phyloP scores from a whole-genome alignment of 2,888 invertebrate species.

The Sphaeridia pumilis region DNA sequence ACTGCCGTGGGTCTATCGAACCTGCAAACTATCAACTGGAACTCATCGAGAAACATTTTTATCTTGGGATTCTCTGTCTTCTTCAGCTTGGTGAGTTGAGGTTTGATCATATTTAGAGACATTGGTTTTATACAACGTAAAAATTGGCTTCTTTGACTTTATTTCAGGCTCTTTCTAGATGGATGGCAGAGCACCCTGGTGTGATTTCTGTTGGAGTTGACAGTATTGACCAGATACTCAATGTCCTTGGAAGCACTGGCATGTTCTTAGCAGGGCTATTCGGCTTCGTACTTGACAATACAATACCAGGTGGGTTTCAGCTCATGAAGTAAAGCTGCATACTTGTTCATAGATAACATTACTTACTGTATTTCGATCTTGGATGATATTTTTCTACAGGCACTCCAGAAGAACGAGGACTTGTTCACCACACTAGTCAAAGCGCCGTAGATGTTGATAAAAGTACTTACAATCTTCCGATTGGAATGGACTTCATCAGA shows the following conservation, averaged over 20 bases:
- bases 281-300: slow-evolving; percentile 39
- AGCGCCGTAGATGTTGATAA: slow-evolving; percentile 7
- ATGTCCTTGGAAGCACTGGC: slow-evolving; percentile 38
- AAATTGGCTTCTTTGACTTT: too few species aligned
- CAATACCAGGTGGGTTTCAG: slow-evolving; percentile 37
- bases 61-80: slow-evolving; percentile 79
- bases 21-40: slow-evolving; percentile 66
- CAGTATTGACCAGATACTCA: slow-evolving; percentile 34
- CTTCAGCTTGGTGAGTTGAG: slow-evolving; percentile 57
- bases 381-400: slow-evolving; percentile 49
- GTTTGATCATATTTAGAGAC: too few species aligned
- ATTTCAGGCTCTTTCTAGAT: too few species aligned
- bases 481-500: slow-evolving; percentile 24
- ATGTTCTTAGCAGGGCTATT: slow-evolving; percentile 39
- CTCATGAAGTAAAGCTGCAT: too few species aligned
- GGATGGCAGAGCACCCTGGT: slow-evolving; percentile 33
- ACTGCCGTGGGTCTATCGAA: slow-evolving; percentile 48
- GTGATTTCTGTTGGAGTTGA: slow-evolving; percentile 27
- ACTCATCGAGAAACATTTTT: slow-evolving; percentile 74
- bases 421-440: slow-evolving; percentile 50
- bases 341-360: too few species aligned
- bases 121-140: too few species aligned
- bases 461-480: slow-evolving; percentile 27
- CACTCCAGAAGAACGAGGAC: slow-evolving; percentile 58
- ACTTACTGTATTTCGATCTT: too few species aligned